phyloP scores from a whole-genome alignment of 2,797 vertebrate genomes.

The Takifugu ocellatus region DNA sequence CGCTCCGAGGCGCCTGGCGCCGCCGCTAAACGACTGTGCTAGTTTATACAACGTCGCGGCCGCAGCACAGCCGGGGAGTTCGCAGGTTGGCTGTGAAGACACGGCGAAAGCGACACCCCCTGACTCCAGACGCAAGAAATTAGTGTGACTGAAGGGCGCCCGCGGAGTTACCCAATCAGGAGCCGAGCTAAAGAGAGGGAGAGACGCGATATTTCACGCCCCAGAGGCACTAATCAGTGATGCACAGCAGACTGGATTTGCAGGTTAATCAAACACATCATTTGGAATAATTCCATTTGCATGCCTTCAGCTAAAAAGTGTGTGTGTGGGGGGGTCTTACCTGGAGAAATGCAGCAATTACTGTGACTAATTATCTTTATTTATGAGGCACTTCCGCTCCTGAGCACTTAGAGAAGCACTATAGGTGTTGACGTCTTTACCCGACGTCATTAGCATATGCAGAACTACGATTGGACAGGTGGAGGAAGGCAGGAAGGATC shows the following conservation, averaged over 20 bases:
- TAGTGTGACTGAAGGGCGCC: neutral
- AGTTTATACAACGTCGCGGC: conserved; percentile 1
- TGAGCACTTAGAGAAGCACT: conserved; percentile 2
- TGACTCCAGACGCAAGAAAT: neutral
- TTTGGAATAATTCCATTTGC: conserved; percentile 24
- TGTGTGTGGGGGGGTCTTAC: no score
- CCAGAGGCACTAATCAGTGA: conserved; percentile 39
- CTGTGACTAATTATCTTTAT: neutral
- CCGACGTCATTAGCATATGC: no score
- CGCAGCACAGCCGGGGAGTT: conserved; percentile 4
- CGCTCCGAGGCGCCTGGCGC: conserved; percentile 6
- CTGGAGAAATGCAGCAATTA: no score
- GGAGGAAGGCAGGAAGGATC: no score
- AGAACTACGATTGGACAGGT: no score
- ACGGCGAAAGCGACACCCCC: neutral
- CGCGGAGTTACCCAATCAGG: neutral
- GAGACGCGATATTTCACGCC: conserved; percentile 30
- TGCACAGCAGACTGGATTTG: conserved; percentile 15
- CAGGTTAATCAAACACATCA: conserved; percentile 28
- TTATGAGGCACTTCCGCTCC: conserved; percentile 1
- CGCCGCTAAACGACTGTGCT: conserved; percentile 15
- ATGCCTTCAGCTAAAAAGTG: conserved; percentile 14
- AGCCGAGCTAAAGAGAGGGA: conserved; percentile 9
- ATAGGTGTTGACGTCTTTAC: neutral
- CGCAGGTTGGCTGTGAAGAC: conserved; percentile 7